These are phyloP conservation scores for Tryphoninae sp. DNA, from an alignment of 2,888 invertebrate genomes.

Conservation along the genomic window DNA sequence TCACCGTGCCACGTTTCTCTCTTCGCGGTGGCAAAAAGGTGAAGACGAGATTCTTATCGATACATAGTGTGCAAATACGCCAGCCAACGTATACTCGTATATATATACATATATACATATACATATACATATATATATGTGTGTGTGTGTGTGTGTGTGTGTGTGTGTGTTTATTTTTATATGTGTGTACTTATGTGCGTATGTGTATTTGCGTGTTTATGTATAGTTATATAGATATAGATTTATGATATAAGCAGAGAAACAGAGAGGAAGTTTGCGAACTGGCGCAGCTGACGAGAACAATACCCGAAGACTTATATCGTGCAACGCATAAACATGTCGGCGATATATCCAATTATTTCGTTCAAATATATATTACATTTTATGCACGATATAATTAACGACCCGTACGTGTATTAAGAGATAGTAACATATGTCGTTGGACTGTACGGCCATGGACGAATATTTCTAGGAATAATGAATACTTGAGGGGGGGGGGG, in stretches of 20 bases:
- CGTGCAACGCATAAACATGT: constrained; percentile 52
- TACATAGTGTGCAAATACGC: constrained; percentile 60
- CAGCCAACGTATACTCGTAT: constrained; percentile 26
- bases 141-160: too few relatives aligned
- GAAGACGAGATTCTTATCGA: constrained; percentile 63
- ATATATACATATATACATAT: background rate
- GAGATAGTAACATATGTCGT: constrained; percentile 22
- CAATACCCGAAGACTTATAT: constrained; percentile 57
- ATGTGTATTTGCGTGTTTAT: background rate
- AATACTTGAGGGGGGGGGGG: background rate
- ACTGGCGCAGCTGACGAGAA: constrained; percentile 66
- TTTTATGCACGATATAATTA: constrained; percentile 45
- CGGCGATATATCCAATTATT: constrained; percentile 60
- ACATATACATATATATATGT: background rate
- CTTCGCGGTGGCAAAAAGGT: constrained; percentile 43
- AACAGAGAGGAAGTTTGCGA: constrained; percentile 58
- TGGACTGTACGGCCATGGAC: background rate
- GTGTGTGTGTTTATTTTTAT: constrained; percentile 8
- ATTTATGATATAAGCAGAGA: constrained; percentile 8
- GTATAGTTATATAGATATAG: background rate
- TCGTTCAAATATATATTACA: constrained; percentile 37
- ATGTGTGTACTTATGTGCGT: background rate
- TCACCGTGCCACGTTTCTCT: constrained; percentile 31
- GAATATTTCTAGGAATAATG: background rate
- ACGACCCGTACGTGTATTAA: constrained; percentile 32